These are phyloP conservation scores for Isurus oxyrinchus DNA, from an alignment of 2,113 vertebrate genomes.

Conservation along the genomic window DNA sequence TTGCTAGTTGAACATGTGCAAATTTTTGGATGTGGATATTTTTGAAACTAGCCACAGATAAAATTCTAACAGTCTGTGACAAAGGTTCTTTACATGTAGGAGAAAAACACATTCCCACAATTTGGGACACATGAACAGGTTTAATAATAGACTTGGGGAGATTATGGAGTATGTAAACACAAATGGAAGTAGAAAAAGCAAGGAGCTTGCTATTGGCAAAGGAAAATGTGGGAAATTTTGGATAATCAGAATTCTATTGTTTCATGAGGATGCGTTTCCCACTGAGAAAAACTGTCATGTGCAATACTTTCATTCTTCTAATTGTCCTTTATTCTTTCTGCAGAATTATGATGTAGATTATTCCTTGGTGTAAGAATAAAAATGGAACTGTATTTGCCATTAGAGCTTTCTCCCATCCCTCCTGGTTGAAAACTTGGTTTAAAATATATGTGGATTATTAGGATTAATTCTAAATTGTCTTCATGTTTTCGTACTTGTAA, in stretches of 20 bases:
- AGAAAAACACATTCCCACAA: neutral
- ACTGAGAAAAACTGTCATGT: neutral
- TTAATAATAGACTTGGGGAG: neutral
- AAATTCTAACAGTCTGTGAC: neutral
- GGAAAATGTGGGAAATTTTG: neutral
- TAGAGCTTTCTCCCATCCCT: neutral
- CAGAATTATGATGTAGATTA: neutral
- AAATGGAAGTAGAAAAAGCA: neutral
- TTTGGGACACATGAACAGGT: neutral
- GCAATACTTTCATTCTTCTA: neutral
- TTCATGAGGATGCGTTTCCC: neutral
- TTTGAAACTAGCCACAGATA: neutral
- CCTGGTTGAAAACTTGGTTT: neutral
- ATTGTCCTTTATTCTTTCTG: neutral
- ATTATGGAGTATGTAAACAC: slow-evolving; percentile 9
- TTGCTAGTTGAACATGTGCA: neutral
- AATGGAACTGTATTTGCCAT: neutral
- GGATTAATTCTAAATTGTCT: neutral
- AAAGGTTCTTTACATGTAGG: neutral
- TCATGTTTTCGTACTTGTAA: neutral
- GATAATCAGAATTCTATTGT: neutral
- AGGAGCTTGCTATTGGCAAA: neutral
- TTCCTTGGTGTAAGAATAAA: neutral
- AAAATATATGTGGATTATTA: neutral
- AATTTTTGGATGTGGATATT: neutral